phyloP scores from a whole-genome alignment of 2,113 vertebrate species.

The Polypterus senegalus region DNA sequence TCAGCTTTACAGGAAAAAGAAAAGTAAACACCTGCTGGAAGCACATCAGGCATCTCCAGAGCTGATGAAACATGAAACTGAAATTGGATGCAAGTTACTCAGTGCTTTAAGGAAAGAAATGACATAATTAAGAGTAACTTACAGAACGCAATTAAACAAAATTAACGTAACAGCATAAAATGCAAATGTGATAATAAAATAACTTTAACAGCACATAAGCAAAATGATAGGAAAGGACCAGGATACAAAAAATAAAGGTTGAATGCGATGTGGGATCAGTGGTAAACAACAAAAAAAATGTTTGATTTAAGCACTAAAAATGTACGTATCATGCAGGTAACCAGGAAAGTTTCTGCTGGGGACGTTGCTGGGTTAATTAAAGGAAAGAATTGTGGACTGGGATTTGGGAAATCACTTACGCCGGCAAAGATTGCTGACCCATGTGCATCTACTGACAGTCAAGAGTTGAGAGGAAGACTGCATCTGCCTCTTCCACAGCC shows the following conservation, averaged over 20 bases:
- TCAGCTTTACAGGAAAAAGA: no score
- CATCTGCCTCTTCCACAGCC: constrained; percentile 17
- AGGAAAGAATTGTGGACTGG: neutral
- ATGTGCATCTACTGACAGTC: constrained; percentile 34
- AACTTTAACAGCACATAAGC: neutral
- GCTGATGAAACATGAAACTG: no score
- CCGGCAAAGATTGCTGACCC: constrained; percentile 36
- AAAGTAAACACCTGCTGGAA: no score
- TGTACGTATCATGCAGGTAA: neutral
- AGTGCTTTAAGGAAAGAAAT: no score
- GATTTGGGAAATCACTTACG: constrained; percentile 25
- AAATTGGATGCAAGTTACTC: no score
- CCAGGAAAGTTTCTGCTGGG: constrained; percentile 1
- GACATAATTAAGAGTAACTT: no score
- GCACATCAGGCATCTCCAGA: no score
- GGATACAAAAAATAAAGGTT: neutral
- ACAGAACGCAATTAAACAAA: no score
- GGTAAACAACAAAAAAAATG: neutral
- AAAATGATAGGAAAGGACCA: constrained; percentile 4
- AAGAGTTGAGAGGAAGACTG: constrained; percentile 32
- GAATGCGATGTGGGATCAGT: constrained; percentile 6
- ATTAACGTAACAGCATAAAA: no score
- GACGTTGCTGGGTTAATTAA: neutral
- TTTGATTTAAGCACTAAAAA: constrained; percentile 9
- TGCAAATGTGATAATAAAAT: no score